Evolutionary conservation across 2,797 vertebrate species (phyloP), one percentile per base, ranked within the genome.

Genomic region (Smutsia gigantea): DNA sequence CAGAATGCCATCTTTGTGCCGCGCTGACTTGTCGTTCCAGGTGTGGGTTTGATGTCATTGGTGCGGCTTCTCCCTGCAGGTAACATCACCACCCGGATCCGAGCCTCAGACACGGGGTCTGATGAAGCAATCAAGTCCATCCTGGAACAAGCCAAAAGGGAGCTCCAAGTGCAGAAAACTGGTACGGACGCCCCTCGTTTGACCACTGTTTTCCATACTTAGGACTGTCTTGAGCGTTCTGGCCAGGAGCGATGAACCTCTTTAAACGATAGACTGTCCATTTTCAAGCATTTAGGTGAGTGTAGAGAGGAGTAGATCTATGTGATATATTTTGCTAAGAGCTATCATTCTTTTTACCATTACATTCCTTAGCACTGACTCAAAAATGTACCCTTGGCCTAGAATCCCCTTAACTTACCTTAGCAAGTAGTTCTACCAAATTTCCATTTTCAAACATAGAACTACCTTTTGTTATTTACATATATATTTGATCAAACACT

Each of bases 81-180:
- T 98, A 99, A 99, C 97, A 99, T 99, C 98, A 99, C 99, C 46
- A 99, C 99, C 53, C 98, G 99, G 61, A 99, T 99, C 98, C 99
- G 99, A 97, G 99, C 99, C 96, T 98, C 99, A 1, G 99, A 99
- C 98, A 99, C 99, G 5, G 99, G 99, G 98, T 99, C 99, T 95
- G 99, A 99, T 64, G 99, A 99, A 98, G 99, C 99, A 57, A 99
- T 99, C 99, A 99, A 99, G 98, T 99, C 99, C 97, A 99, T 99
- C 98, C 99, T 99, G 18, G 99, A 99, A 92, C 99, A 99, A 98
- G 99, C 99, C 98, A 99, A 99, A 98, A 98, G 99, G 98, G 99
- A 99, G 98, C 99, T 99, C 98, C 99, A 99, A 99, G 99, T 99
- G 98, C 99, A 99, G 98, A 99, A 99, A 99, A 99, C 99, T 68